Evolutionary conservation across 2,113 vertebrate genomes (phyloP), one percentile per base, ranked within the genome.

Genomic region (Polyodon spathula): DNA sequence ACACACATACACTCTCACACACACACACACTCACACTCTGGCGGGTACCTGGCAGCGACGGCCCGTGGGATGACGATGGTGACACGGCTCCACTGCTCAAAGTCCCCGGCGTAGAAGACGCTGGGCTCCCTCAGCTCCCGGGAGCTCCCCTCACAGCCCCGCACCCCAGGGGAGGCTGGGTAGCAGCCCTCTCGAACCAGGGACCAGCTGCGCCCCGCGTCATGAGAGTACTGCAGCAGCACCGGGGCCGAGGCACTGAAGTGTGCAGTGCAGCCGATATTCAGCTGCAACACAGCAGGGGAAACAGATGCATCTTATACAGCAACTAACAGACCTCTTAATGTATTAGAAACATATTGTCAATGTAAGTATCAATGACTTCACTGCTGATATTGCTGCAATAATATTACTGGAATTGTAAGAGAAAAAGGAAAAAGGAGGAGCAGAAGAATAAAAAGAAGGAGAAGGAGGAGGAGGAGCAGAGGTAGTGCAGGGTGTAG

Each of bases 41-140:
- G n/a, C n/a, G n/a, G n/a, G n/a, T 82, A 99, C 96, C 95, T 97
- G 79, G 91, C 84, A 62, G 95, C 91, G 40, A 98, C 90, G 0
- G 84, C 85, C 68, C 93, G 90, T 60, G 94, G 91, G 42, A 97
- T 80, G 8, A 94, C 74, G 44, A 97, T 79, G 4, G 94, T 97
- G 56, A 95, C 83, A 63, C 96, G 86, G n/a, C 86, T 97, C 96
- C 96, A 99, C 66, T 91, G 91, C 69, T 97, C 95, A 16, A 90
- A 97, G 79, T 97, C 93, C 27, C 95, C 93, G 0, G 88, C 88
- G 76, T 92, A 86, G 71, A 93, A 99, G 6, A 92, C 37, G 0
- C 89, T 92, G 1, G 94, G 90, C 69, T 97, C 93, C 4, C 88
- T 73, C 6, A 99, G 81, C 73, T 98, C 90, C 3, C 92, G 81